phyloP scores from a whole-genome alignment of 2,888 invertebrate genomes.

The Iphiclides podalirius region DNA sequence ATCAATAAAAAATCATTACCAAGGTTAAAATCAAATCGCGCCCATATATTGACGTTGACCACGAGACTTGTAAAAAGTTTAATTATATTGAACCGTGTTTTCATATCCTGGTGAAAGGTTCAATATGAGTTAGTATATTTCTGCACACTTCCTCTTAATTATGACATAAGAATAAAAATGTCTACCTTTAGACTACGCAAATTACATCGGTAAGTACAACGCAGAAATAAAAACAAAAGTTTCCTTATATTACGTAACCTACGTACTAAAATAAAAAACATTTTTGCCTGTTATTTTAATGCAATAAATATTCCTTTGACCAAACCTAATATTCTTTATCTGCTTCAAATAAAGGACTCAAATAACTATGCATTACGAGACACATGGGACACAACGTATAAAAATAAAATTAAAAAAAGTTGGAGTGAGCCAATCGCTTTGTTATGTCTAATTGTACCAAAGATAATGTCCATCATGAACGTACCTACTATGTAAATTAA shows the following conservation, averaged over 20 bases:
- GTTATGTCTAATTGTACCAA: conserved; percentile 17
- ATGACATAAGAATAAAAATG: no score
- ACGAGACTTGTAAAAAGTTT: conserved; percentile 1
- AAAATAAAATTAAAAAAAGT: conserved; percentile 5
- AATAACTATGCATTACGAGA: not conserved
- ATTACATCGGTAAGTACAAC: no score
- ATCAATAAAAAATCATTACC: not conserved
- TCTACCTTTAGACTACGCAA: no score
- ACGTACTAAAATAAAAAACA: no score
- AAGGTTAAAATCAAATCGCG: not conserved
- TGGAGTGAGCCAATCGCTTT: conserved; percentile 12
- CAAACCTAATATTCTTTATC: no score
- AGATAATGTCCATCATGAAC: conserved; percentile 9
- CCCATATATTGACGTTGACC: not conserved
- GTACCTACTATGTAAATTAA: conserved; percentile 23
- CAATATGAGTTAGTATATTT: conserved; percentile 13
- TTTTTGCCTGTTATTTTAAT: no score
- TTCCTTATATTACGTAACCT: no score
- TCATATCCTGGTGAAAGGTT: conserved; percentile 28
- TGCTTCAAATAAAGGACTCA: no score
- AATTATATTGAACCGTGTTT: conserved; percentile 11
- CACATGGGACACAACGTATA: not conserved
- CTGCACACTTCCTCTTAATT: not conserved
- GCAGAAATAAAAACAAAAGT: no score
- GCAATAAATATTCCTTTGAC: no score